Conservation (phyloP, 1,140 invertebrate genomes). For the Dolichoris vasculosae region DNA sequence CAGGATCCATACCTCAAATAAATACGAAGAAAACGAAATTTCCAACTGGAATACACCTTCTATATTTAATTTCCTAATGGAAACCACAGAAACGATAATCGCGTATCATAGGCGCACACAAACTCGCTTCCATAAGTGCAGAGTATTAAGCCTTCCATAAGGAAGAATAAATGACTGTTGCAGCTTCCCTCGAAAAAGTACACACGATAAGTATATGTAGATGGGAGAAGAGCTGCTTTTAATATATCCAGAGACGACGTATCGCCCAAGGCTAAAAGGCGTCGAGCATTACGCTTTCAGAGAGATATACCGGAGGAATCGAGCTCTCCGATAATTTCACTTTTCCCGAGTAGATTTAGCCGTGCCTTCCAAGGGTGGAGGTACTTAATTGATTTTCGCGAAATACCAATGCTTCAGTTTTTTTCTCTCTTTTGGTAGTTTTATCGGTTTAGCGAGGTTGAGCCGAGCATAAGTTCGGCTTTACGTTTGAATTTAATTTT, state of each 20-base stretch:
- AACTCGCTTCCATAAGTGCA: neutral
- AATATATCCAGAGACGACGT: neutral
- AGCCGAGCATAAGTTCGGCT: too few species aligned
- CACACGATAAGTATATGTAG: neutral
- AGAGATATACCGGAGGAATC: neutral
- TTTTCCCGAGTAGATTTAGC: too few species aligned
- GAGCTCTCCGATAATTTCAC: neutral
- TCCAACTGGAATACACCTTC: neutral
- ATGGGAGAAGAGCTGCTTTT: neutral
- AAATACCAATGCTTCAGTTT: too few species aligned
- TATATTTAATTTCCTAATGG: slow-evolving; percentile 25
- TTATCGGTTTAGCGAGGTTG: too few species aligned
- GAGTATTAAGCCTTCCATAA: neutral
- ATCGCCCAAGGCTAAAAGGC: too few species aligned
- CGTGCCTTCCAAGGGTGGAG: too few species aligned
- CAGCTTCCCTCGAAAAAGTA: neutral
- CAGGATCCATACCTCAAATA: neutral
- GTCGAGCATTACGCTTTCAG: too few species aligned
- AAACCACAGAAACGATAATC: neutral
- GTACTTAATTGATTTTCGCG: too few species aligned
- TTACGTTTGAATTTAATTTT: too few species aligned
- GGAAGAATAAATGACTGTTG: neutral
- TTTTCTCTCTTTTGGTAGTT: too few species aligned
- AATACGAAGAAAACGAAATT: neutral
- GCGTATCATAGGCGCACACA: too few species aligned